Percentiles rank a stretch among this genome's conserved stretches.
phyloP scores from a whole-genome alignment of 2,888 invertebrate species.

The Machimus atricapillus region DNA sequence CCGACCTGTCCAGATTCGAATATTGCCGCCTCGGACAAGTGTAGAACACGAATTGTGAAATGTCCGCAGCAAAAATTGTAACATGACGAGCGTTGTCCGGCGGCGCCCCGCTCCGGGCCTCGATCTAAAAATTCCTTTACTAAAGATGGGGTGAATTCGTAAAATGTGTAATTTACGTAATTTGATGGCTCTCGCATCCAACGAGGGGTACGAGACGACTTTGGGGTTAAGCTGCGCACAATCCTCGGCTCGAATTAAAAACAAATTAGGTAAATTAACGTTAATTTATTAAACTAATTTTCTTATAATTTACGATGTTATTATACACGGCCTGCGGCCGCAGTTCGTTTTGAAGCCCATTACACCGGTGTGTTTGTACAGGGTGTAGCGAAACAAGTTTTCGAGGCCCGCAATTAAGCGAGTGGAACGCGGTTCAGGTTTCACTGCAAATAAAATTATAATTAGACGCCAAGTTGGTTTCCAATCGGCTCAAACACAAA shows the following conservation, averaged over 20 bases:
- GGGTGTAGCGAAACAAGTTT: slow-evolving; percentile 38
- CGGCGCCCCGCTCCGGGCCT: background rate
- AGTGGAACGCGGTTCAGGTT: slow-evolving; percentile 28
- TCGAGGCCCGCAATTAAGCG: background rate
- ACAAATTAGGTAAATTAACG: slow-evolving; percentile 48
- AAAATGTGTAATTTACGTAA: slow-evolving; percentile 46
- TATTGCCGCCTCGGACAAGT: background rate
- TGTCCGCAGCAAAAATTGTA: slow-evolving; percentile 14
- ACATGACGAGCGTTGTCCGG: background rate
- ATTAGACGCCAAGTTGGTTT: slow-evolving; percentile 35
- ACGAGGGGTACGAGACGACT: background rate
- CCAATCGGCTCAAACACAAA: background rate
- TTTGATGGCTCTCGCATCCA: slow-evolving; percentile 36
- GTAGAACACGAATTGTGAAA: background rate
- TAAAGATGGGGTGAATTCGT: slow-evolving; percentile 27
- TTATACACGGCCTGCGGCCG: slow-evolving; percentile 35
- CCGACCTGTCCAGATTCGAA: slow-evolving; percentile 20
- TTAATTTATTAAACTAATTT: slow-evolving; percentile 48
- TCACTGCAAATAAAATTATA: slow-evolving; percentile 43
- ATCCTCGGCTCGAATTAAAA: slow-evolving; percentile 28
- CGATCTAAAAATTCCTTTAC: background rate
- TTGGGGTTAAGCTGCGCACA: slow-evolving; percentile 21
- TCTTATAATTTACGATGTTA: slow-evolving; percentile 46
- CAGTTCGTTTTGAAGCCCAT: slow-evolving; percentile 43
- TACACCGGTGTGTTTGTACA: slow-evolving; percentile 33